Percentiles rank a stretch among this genome's conserved stretches.
These are phyloP conservation scores for Cotesia glomerata DNA, from an alignment of 1,140 invertebrate species.

Conservation along the genomic window DNA sequence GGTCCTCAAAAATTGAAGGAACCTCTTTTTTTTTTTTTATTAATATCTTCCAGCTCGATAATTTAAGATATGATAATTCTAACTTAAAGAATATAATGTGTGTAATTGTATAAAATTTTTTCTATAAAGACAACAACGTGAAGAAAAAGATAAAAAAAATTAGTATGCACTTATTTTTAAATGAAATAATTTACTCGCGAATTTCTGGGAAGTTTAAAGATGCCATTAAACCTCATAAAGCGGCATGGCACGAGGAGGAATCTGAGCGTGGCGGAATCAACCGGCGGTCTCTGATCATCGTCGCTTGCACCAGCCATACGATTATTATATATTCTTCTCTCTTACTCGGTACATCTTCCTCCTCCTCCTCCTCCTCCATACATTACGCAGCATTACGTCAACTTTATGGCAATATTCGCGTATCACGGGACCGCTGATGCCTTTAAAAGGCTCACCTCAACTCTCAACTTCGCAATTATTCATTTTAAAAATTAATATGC, in stretches of 20 bases:
- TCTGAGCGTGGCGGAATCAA: neutral
- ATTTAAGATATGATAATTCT: neutral
- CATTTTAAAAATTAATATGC: no score
- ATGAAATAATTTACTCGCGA: neutral
- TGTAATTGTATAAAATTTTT: neutral
- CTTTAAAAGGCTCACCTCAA: conserved; percentile 13
- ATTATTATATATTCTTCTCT: neutral
- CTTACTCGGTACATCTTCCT: neutral
- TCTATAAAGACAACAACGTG: neutral
- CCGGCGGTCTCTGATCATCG: neutral
- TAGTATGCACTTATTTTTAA: neutral
- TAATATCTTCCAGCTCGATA: neutral
- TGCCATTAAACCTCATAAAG: conserved; percentile 3
- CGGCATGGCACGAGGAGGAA: neutral
- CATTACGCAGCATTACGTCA: conserved; percentile 6
- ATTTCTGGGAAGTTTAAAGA: neutral
- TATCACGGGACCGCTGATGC: neutral
- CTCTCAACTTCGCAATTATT: neutral
- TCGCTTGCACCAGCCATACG: neutral
- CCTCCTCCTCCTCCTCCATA: neutral
- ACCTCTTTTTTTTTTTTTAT: conserved; percentile 5
- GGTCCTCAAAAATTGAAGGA: conserved; percentile 20
- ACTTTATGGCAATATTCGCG: conserved; percentile 21
- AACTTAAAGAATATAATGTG: neutral
- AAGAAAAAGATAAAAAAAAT: neutral